Evolutionary conservation across 2,797 vertebrate genomes (phyloP).

Genomic region (Chelmon rostratus): DNA sequence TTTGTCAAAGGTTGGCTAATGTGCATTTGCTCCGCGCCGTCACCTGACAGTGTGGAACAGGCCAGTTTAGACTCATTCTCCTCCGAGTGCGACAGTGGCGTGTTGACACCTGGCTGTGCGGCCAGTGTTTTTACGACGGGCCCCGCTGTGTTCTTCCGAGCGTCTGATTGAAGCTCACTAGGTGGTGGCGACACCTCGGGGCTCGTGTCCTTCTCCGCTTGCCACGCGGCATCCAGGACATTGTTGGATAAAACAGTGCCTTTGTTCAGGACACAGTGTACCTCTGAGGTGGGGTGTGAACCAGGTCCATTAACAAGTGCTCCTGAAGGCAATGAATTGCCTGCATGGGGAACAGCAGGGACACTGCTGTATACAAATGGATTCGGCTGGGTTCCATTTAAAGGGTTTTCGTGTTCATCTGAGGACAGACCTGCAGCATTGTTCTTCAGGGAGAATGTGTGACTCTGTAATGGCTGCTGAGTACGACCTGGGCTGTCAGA

Average conservation of each 20-base stretch:
- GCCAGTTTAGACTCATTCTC: slow-evolving; percentile 88
- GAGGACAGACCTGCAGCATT: slow-evolving; percentile 88
- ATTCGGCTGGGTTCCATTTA: slow-evolving; percentile 96
- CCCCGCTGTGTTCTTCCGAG: slow-evolving; percentile 91
- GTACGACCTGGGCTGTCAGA: slow-evolving; percentile 86
- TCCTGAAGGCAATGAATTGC: slow-evolving; percentile 92
- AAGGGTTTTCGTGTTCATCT: slow-evolving; percentile 94
- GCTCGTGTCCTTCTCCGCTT: slow-evolving; percentile 87
- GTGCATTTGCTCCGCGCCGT: slow-evolving; percentile 89
- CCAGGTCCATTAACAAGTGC: slow-evolving; percentile 98
- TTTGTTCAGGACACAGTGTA: slow-evolving; percentile 93
- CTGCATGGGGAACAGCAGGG: slow-evolving; percentile 92
- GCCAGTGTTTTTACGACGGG: slow-evolving; percentile 91
- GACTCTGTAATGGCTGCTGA: slow-evolving; percentile 90
- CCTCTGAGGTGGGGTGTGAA: slow-evolving; percentile 94
- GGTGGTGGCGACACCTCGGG: slow-evolving; percentile 89
- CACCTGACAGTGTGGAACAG: slow-evolving; percentile 85
- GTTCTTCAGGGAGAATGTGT: slow-evolving; percentile 89
- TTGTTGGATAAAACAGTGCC: slow-evolving; percentile 89
- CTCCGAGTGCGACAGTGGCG: slow-evolving; percentile 91
- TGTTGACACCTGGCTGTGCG: slow-evolving; percentile 90
- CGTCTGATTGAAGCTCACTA: slow-evolving; percentile 93
- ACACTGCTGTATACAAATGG: slow-evolving; percentile 93
- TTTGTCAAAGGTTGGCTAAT: slow-evolving; percentile 88
- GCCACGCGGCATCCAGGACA: slow-evolving; percentile 89